These are phyloP conservation scores for Pitta sordida DNA, from an alignment of 2,113 vertebrate species.

Conservation along the genomic window DNA sequence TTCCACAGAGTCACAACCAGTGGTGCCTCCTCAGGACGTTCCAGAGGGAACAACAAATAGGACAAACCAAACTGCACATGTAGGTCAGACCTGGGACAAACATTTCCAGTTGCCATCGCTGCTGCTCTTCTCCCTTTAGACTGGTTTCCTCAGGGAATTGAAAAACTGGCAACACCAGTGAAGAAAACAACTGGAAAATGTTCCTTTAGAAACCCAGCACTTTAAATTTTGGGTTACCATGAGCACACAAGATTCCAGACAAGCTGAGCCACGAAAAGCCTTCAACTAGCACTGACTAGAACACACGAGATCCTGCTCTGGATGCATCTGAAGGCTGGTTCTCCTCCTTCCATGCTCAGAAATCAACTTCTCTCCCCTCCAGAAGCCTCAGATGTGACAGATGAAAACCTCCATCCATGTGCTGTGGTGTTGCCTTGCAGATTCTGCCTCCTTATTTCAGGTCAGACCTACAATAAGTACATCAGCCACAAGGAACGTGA, in stretches of 20 bases:
- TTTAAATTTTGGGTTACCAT: neutral
- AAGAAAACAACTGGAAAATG: neutral
- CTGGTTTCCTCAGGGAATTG: neutral
- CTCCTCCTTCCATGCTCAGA: neutral
- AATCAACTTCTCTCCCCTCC: neutral
- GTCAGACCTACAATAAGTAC: neutral
- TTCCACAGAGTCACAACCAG: fast-evolving
- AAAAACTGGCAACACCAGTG: neutral
- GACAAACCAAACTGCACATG: fast-evolving
- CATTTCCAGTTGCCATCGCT: neutral
- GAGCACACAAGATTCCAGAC: fast-evolving
- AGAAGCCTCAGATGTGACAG: neutral
- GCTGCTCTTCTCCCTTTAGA: neutral
- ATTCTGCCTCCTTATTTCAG: neutral
- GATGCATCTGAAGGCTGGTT: neutral
- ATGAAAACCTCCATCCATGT: neutral
- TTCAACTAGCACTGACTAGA: neutral
- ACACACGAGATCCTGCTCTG: neutral
- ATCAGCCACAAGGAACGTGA: neutral
- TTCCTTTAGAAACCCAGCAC: neutral
- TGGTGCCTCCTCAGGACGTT: neutral
- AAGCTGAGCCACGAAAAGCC: neutral
- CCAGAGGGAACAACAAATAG: neutral
- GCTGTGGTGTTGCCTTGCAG: neutral
- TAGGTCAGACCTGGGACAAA: neutral